Evolutionary conservation across 1,140 invertebrate genomes (phyloP).

Genomic region (Xylocopa sonorina): DNA sequence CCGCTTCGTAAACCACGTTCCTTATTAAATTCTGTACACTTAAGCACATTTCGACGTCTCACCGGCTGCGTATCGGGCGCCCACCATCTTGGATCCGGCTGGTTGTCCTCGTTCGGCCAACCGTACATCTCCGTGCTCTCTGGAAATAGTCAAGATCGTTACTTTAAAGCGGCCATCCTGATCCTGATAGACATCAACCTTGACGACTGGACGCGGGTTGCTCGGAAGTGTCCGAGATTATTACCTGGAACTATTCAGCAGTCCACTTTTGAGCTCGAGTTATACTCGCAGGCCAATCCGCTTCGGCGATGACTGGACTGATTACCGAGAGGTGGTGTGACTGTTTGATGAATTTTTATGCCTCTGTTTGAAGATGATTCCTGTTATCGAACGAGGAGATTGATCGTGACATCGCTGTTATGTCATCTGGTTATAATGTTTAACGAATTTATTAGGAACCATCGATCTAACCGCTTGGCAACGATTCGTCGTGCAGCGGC

Average conservation of each 20-base stretch:
- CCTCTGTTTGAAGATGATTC: neutral
- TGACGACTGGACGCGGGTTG: neutral
- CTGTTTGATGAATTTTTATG: neutral
- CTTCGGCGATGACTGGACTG: neutral
- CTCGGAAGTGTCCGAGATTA: neutral
- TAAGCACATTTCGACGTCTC: slow-evolving; percentile 31
- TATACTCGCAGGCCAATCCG: neutral
- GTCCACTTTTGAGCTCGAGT: neutral
- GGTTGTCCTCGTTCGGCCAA: slow-evolving; percentile 1
- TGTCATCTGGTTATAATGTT: neutral
- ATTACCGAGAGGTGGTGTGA: neutral
- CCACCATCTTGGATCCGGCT: slow-evolving; percentile 14
- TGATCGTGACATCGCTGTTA: neutral
- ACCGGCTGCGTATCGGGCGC: slow-evolving; percentile 3
- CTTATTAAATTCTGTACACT: slow-evolving; percentile 72
- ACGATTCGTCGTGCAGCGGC: neutral
- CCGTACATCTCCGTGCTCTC: neutral
- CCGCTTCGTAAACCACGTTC: slow-evolving; percentile 63
- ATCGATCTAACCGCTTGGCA: neutral
- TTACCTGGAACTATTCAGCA: neutral
- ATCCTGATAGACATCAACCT: slow-evolving; percentile 3
- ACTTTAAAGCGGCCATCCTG: neutral
- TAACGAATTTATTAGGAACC: neutral
- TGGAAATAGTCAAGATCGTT: slow-evolving; percentile 9
- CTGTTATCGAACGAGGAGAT: neutral